A percentile compares a stretch with the other conserved stretches of the same genome.
These are phyloP conservation scores for Cydia pomonella DNA, from an alignment of 1,140 invertebrate species.

Conservation along the genomic window DNA sequence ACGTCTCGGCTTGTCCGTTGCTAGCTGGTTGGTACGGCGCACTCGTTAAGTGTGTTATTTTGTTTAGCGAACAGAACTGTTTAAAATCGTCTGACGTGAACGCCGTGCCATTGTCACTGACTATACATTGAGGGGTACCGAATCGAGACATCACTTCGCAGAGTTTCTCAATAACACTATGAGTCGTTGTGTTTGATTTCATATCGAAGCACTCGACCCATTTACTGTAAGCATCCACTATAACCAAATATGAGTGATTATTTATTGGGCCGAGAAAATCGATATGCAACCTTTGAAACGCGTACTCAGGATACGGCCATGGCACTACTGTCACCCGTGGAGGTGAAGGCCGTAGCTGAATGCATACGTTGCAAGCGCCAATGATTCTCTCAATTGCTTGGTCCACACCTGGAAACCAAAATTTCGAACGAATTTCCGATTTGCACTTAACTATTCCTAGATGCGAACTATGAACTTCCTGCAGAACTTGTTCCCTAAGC, in stretches of 20 bases:
- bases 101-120: constrained; percentile 14
- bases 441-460: constrained; percentile 63
- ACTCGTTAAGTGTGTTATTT: constrained; percentile 3
- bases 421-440: constrained; percentile 52
- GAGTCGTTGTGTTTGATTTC: not conserved
- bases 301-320: too few relatives aligned
- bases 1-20: not conserved
- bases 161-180: not conserved
- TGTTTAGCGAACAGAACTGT: not conserved
- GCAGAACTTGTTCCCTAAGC: not conserved
- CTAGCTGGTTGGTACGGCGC: not conserved
- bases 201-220: not conserved
- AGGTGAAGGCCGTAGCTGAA: not conserved
- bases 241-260: constrained; percentile 10
- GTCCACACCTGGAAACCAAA: constrained; percentile 69
- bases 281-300: too few relatives aligned
- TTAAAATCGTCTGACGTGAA: too few relatives aligned
- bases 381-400: constrained; percentile 49
- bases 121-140: not conserved
- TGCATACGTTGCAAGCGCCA: not conserved
- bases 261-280: constrained; percentile 15
- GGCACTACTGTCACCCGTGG: not conserved
- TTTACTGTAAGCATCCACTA: too few relatives aligned
- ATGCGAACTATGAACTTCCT: constrained; percentile 60
- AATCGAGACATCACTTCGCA: not conserved